Evolutionary conservation across 2,888 invertebrate genomes (phyloP), one percentile per base, ranked within the genome.

Genomic region (Nephrotoma appendiculata): DNA sequence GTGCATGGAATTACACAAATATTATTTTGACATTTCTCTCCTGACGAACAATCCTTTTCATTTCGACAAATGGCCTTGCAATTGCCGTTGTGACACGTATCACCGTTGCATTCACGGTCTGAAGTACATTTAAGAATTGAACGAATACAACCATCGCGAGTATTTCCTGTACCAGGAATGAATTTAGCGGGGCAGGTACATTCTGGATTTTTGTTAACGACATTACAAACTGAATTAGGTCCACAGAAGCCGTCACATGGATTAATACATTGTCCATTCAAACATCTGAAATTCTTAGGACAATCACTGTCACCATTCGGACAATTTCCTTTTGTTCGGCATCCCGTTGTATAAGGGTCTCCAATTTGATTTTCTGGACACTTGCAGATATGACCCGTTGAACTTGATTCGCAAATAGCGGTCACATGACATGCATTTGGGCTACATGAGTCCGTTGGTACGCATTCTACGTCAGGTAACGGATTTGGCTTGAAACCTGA

Each of bases 181-280:
- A 96, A 98, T 88, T 94, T 95, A 41, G 94, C 93, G 1, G 95
- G 94, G 89, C 98, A 98, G 86, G 93, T 93, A 90, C 98, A 98
- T n/a, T 95, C 93, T 0, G 96, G 94, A 90, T 95, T 94, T 88
- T 95, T 94, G 88, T 96, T 94, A 57, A 95, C 93, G n/a, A 97
- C 94, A 89, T 94, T 95, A 89, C 98, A 98, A 12, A 96, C 90
- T 1, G 97, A 94, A 90, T 98, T 98, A 0, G 94, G 92, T 5
- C 97, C 97, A 90, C 98, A 98, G 7, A 95, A 95, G 89, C 94
- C 94, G 88, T 96, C 95, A 89, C 98, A 98, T 0, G 96, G 96
- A 92, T 97, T 95, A 5, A 95, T 91, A 89, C 97, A 98, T 85
- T 93, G 93, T 86, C 95, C 94, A 87, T 93, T 93, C 83, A 94